phyloP scores from a whole-genome alignment of 2,113 vertebrate genomes.

The Poeciliopsis prolifica region DNA sequence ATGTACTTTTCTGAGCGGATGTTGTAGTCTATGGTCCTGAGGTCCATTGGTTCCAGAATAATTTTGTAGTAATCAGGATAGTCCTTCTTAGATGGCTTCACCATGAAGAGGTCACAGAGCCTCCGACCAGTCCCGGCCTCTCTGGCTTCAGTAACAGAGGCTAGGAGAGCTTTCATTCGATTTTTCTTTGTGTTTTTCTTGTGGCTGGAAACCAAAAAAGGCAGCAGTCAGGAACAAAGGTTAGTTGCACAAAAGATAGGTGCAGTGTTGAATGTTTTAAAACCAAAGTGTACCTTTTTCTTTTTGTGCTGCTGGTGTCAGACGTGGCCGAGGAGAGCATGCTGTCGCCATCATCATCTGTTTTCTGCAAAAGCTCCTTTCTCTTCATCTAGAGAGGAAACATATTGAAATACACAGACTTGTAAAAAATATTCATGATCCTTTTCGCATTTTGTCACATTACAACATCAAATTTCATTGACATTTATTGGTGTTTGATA shows the following conservation, averaged over 20 bases:
- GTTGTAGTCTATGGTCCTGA: slow-evolving; percentile 95
- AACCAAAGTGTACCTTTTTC: slow-evolving; percentile 87
- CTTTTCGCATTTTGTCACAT: background rate
- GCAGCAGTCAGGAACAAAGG: background rate
- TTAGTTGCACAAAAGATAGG: background rate
- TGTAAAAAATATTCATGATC: background rate
- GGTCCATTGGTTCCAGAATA: slow-evolving; percentile 97
- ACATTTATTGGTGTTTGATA: background rate
- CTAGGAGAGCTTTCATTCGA: slow-evolving; percentile 93
- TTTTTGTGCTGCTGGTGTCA: slow-evolving; percentile 92
- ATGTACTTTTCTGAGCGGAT: slow-evolving; percentile 94
- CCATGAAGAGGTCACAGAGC: slow-evolving; percentile 96
- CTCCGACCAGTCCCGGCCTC: slow-evolving; percentile 88
- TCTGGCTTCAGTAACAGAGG: slow-evolving; percentile 89
- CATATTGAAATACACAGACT: background rate
- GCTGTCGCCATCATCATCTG: slow-evolving; percentile 95
- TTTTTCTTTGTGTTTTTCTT: slow-evolving; percentile 97
- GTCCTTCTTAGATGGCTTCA: slow-evolving; percentile 98
- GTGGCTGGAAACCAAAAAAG: slow-evolving; percentile 71
- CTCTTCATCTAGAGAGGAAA: slow-evolving; percentile 86
- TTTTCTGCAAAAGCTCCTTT: slow-evolving; percentile 92
- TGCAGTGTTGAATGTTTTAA: background rate
- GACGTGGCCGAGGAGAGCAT: slow-evolving; percentile 96
- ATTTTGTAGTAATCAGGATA: slow-evolving; percentile 99
- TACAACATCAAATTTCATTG: background rate